Evolutionary conservation across 2,797 vertebrate genomes (phyloP).

Genomic region (Poliocrania exsul): DNA sequence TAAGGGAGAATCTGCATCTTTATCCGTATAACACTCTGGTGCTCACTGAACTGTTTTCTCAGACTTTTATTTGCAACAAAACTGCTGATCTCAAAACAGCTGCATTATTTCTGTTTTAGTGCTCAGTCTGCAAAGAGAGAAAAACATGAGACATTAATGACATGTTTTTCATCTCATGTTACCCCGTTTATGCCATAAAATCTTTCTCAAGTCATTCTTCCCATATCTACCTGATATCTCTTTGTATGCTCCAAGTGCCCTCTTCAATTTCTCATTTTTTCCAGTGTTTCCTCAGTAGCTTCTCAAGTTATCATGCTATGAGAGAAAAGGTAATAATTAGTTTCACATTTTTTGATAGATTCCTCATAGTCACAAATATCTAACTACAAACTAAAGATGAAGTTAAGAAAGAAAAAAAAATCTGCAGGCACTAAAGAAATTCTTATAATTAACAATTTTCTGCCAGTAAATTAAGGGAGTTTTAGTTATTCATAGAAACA

Average conservation of each 20-base stretch:
- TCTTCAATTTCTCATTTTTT: constrained; percentile 60
- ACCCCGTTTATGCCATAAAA: constrained; percentile 55
- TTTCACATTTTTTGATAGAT: constrained; percentile 49
- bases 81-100: constrained; percentile 54
- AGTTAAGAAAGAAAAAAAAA: not conserved
- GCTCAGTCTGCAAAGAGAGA: constrained; percentile 34
- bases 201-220: constrained; percentile 56
- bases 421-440: not conserved
- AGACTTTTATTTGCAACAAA: constrained; percentile 35
- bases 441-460: not conserved
- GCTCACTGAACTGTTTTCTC: constrained; percentile 20
- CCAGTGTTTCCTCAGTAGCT: constrained; percentile 28
- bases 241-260: constrained; percentile 30
- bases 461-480: rapidly evolving
- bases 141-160: constrained; percentile 66
- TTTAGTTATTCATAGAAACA: not conserved
- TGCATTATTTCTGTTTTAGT: constrained; percentile 63
- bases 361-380: constrained; percentile 24
- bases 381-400: constrained; percentile 11
- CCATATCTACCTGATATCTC: constrained; percentile 22
- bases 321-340: constrained; percentile 69
- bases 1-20: constrained; percentile 34
- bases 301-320: constrained; percentile 53
- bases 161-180: constrained; percentile 48
- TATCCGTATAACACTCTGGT: not conserved